Evolutionary conservation across 2,888 invertebrate genomes (phyloP).

Genomic region (Autographa gamma): DNA sequence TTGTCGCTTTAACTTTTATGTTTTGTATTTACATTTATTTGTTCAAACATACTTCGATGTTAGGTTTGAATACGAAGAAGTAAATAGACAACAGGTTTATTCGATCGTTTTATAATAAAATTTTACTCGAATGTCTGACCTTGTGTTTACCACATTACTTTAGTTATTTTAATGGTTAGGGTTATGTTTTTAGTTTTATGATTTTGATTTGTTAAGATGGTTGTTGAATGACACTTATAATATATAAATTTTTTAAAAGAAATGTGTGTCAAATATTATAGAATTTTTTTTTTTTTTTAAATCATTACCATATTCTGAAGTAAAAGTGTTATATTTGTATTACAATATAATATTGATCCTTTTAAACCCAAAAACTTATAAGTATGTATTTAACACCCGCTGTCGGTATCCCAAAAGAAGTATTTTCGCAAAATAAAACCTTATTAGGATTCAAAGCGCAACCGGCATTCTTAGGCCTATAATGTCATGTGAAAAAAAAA

Average conservation of each 20-base stretch:
- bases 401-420: neutral
- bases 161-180: conserved; percentile 10
- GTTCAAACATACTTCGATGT: conserved; percentile 36
- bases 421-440: conserved; percentile 30
- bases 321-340: too few species aligned
- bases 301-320: too few species aligned
- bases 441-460: conserved; percentile 39
- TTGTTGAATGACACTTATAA: neutral
- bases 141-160: conserved; percentile 37
- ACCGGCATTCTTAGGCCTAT: conserved; percentile 28
- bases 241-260: too few species aligned
- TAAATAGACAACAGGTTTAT: conserved; percentile 35
- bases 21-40: conserved; percentile 44
- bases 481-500: conserved; percentile 3
- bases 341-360: neutral
- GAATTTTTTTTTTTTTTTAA: too few species aligned
- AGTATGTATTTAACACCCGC: conserved; percentile 20
- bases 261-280: too few species aligned
- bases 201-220: neutral
- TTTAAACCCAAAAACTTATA: neutral
- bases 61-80: conserved; percentile 33
- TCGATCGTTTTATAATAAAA: conserved; percentile 18
- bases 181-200: neutral
- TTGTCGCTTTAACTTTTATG: conserved; percentile 31
- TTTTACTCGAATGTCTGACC: conserved; percentile 35